These are phyloP conservation scores for Scylla paramamosain DNA, from an alignment of 1,140 invertebrate species.

Conservation along the genomic window DNA sequence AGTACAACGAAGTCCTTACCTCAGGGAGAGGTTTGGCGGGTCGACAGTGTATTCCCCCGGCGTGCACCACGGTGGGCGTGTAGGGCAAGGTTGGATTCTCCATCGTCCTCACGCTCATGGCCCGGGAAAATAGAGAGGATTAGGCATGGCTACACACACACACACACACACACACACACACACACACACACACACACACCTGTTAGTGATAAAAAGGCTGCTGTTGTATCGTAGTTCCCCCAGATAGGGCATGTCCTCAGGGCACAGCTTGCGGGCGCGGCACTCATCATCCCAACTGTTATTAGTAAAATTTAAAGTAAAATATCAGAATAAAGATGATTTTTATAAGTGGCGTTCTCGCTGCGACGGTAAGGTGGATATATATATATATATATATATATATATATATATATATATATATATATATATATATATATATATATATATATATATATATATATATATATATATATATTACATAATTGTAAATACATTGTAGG, in stretches of 20 bases:
- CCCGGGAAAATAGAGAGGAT: background rate
- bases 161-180: background rate
- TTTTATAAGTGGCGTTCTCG: no score
- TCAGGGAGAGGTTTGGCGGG: conserved; percentile 34
- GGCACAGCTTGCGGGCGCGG: background rate
- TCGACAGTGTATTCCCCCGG: conserved; percentile 42
- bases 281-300: background rate
- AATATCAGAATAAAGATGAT: no score
- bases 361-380: no score
- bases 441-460: no score
- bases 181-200: background rate
- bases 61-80: conserved; percentile 23
- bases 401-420: no score
- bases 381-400: no score
- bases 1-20: background rate
- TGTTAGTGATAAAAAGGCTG: background rate
- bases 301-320: background rate
- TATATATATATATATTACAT: no score
- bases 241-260: background rate
- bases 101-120: conserved; percentile 33
- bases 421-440: no score
- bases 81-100: conserved; percentile 36
- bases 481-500: no score
- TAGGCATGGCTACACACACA: background rate
- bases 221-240: background rate